Conservation (phyloP, 2,888 invertebrate genomes). For the Orthonevra nobilis region DNA sequence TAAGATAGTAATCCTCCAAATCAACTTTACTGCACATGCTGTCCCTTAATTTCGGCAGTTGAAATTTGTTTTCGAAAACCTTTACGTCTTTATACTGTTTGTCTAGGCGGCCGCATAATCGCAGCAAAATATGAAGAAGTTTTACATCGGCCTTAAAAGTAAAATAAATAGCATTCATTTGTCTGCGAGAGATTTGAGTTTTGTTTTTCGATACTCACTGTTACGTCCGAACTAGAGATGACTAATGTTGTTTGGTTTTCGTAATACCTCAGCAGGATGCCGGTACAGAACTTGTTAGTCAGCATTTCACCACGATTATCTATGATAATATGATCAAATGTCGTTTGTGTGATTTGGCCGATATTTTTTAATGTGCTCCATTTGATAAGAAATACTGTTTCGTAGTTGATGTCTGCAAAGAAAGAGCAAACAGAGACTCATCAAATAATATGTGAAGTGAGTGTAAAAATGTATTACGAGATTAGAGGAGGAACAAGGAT, state of each 20-base stretch:
- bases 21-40: conserved; percentile 75
- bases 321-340: conserved; percentile 77
- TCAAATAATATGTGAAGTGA: no score
- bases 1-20: conserved; percentile 78
- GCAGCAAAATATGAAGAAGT: conserved; percentile 76
- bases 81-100: conserved; percentile 73
- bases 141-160: conserved; percentile 76
- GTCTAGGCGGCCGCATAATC: conserved; percentile 77
- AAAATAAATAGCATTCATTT: background rate
- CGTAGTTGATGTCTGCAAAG: conserved; percentile 74
- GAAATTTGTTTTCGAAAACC: conserved; percentile 76
- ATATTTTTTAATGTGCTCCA: conserved; percentile 77
- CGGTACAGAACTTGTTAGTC: conserved; percentile 77
- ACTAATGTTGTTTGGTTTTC: conserved; percentile 77
- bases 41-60: conserved; percentile 76
- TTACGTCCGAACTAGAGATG: conserved; percentile 78
- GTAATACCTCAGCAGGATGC: conserved; percentile 77
- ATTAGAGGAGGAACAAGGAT: no score
- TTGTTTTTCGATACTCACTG: conserved; percentile 75
- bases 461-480: no score
- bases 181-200: no score
- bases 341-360: conserved; percentile 75
- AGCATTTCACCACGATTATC: conserved; percentile 78
- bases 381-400: conserved; percentile 77
- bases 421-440: background rate